phyloP scores from a whole-genome alignment of 2,888 invertebrate species.

The Plagodis dolabraria region DNA sequence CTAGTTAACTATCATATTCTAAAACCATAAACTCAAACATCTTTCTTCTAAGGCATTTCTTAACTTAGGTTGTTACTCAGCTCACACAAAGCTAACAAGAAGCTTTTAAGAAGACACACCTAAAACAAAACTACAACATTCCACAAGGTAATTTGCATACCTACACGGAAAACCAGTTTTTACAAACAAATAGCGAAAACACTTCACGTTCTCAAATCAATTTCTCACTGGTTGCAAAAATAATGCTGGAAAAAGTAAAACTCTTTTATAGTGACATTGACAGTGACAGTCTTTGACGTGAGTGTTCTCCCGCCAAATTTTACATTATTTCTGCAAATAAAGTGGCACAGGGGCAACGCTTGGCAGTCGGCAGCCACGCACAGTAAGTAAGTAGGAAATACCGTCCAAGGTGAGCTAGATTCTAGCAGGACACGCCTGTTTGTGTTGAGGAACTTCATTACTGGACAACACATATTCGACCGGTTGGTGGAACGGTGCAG shows the following conservation, averaged over 20 bases:
- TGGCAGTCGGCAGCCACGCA: slow-evolving; percentile 26
- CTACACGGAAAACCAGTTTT: slow-evolving; percentile 34
- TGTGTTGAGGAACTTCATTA: slow-evolving; percentile 38
- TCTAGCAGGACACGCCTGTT: slow-evolving; percentile 57
- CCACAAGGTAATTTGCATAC: slow-evolving; percentile 37
- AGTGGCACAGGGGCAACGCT: slow-evolving; percentile 32
- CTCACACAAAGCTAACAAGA: slow-evolving; percentile 24
- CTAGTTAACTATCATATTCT: too few relatives aligned
- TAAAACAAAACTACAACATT: slow-evolving; percentile 34
- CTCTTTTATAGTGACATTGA: slow-evolving; percentile 8
- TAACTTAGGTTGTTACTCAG: slow-evolving; percentile 3
- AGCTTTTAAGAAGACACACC: slow-evolving; percentile 34
- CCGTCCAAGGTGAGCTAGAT: slow-evolving; percentile 78
- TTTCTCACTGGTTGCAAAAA: slow-evolving; percentile 7
- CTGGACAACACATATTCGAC: slow-evolving; percentile 20
- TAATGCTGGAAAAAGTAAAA: slow-evolving; percentile 5
- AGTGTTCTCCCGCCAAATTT: slow-evolving; percentile 10
- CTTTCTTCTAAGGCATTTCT: too few relatives aligned
- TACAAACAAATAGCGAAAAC: slow-evolving; percentile 34
- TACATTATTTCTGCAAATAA: slow-evolving; percentile 16
- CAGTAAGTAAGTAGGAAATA: slow-evolving; percentile 76
- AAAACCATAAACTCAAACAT: too few relatives aligned
- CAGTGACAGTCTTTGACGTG: slow-evolving; percentile 11
- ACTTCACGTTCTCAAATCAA: slow-evolving; percentile 14
- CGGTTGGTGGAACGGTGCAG: slow-evolving; percentile 24